A percentile compares a stretch with the other conserved stretches of the same genome.
These are phyloP conservation scores for Nematopogon swammerdamellus DNA, from an alignment of 2,888 invertebrate species.

Conservation along the genomic window DNA sequence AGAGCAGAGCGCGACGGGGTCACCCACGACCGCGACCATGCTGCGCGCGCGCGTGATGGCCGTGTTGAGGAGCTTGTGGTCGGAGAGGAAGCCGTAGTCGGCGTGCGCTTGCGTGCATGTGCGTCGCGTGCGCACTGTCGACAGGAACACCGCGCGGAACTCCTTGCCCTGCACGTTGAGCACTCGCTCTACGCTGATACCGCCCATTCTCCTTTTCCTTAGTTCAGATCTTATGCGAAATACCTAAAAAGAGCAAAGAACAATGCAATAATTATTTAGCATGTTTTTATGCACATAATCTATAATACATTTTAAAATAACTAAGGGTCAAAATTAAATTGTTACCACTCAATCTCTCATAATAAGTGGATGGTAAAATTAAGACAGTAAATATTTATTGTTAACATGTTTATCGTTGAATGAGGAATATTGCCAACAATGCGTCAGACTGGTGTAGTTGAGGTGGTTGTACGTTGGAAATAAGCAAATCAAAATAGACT, in stretches of 20 bases:
- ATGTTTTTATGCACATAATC: no score
- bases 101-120: constrained; percentile 64
- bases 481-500: no score
- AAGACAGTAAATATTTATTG: no score
- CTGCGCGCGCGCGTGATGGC: constrained; percentile 81
- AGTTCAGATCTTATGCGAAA: constrained; percentile 73
- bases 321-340: no score
- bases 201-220: constrained; percentile 67
- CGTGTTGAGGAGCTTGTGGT: constrained; percentile 77
- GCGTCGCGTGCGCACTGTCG: constrained; percentile 68
- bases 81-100: constrained; percentile 80
- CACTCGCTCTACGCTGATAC: constrained; percentile 78
- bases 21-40: constrained; percentile 79
- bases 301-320: no score
- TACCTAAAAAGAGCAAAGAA: constrained; percentile 24
- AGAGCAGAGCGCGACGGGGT: constrained; percentile 78
- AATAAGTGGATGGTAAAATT: no score
- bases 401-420: no score
- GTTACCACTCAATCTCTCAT: no score
- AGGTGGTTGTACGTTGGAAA: no score
- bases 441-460: no score
- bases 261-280: no score
- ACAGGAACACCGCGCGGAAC: constrained; percentile 77
- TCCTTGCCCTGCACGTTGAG: constrained; percentile 87
- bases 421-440: no score